Conservation (phyloP, 2,888 invertebrate genomes). For the Autographa gamma region DNA sequence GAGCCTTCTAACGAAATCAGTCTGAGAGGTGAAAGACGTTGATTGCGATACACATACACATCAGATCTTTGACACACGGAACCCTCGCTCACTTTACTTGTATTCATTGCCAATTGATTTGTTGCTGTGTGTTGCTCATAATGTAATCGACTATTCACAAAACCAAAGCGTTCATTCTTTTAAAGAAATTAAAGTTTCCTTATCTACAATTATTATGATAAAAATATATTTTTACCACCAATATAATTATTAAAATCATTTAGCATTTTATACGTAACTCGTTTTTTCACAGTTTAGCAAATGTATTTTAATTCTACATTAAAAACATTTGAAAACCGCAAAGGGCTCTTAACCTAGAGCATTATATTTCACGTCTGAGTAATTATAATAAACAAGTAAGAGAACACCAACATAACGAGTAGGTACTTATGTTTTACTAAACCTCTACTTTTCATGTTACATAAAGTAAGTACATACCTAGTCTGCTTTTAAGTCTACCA, state of each 20-base stretch:
- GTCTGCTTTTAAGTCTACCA: not conserved
- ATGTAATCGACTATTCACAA: not conserved
- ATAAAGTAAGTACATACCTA: not conserved
- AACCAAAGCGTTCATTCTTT: too few species aligned
- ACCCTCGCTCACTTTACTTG: not conserved
- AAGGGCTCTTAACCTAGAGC: not conserved
- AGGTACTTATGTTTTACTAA: not conserved
- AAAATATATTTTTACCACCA: too few species aligned
- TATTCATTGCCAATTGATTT: conserved; percentile 1
- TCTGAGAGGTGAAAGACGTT: conserved; percentile 1
- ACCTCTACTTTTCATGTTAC: not conserved
- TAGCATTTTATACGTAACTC: too few species aligned
- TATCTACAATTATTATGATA: too few species aligned
- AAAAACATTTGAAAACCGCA: not conserved
- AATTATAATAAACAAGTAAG: not conserved
- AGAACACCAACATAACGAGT: not conserved
- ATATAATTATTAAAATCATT: too few species aligned
- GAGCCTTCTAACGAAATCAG: not conserved
- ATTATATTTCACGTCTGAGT: not conserved
- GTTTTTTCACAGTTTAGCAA: too few species aligned
- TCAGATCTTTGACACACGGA: not conserved
- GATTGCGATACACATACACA: not conserved
- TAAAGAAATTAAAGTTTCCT: too few species aligned
- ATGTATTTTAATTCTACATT: not conserved
- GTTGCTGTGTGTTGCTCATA: not conserved